Percentiles rank a stretch among this genome's conserved stretches.
Conservation (phyloP, 2,797 vertebrate genomes). For the Trematomus bernacchii region DNA sequence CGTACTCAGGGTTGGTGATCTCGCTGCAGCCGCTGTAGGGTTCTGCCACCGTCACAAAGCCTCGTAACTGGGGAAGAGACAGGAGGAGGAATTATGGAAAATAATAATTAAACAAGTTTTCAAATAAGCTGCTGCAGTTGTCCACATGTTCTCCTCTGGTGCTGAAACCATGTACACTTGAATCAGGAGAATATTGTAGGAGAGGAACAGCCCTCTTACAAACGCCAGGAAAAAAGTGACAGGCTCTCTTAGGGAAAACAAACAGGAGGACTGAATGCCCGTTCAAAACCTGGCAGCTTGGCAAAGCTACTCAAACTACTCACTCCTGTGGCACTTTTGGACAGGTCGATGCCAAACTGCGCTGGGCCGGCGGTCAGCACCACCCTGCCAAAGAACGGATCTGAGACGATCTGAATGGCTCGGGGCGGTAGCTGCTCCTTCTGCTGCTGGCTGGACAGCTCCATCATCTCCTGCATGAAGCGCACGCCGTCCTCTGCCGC, state of each 20-base stretch:
- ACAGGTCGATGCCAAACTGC: constrained; percentile 96
- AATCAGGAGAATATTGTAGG: constrained; percentile 24
- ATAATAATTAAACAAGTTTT: not conserved
- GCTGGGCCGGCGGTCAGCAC: constrained; percentile 97
- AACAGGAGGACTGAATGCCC: constrained; percentile 22
- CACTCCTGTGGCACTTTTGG: constrained; percentile 94
- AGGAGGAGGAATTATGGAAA: not conserved
- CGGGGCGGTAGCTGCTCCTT: constrained; percentile 98
- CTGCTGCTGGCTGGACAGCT: constrained; percentile 98
- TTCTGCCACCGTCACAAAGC: constrained; percentile 93
- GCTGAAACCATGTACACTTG: not conserved
- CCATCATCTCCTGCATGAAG: constrained; percentile 99
- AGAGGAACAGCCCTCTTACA: constrained; percentile 28
- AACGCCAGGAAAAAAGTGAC: constrained; percentile 12
- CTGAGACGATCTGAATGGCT: constrained; percentile 96
- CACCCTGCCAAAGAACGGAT: constrained; percentile 97
- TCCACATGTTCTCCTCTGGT: not conserved
- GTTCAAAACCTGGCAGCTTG: constrained; percentile 26
- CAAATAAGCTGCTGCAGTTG: not conserved
- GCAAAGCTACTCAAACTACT: constrained; percentile 58
- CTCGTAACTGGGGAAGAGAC: constrained; percentile 77
- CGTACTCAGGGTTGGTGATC: constrained; percentile 90
- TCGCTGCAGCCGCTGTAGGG: constrained; percentile 96
- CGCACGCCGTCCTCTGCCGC: constrained; percentile 97
- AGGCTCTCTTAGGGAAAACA: constrained; percentile 36